Conservation (phyloP, 2,888 invertebrate species). For the Adineta ricciae region DNA sequence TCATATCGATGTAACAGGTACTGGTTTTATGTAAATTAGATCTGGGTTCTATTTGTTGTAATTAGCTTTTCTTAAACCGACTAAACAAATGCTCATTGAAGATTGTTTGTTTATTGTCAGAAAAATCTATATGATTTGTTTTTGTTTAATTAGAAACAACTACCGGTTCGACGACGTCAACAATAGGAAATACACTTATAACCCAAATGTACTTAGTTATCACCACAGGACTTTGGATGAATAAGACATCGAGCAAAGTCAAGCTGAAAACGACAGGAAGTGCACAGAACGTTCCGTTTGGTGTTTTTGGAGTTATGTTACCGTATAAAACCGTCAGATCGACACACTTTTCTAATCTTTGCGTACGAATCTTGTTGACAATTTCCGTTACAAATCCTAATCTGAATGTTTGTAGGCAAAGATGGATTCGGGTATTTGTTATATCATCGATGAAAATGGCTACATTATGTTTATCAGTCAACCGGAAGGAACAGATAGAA, state of each 20-base stretch:
- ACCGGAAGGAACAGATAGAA: conserved; percentile 9
- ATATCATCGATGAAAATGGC: conserved; percentile 21
- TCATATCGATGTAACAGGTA: not conserved
- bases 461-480: conserved; percentile 21
- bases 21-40: not conserved
- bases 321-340: not conserved
- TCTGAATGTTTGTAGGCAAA: not conserved
- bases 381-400: not conserved
- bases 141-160: not conserved
- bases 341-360: not conserved
- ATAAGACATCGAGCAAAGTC: not conserved
- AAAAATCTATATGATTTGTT: not conserved
- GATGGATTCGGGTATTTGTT: not conserved
- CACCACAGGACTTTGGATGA: not conserved
- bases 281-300: not conserved
- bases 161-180: not conserved
- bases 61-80: not conserved
- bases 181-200: not conserved
- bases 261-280: not conserved
- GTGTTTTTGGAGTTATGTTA: not conserved
- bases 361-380: not conserved
- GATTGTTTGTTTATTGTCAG: not conserved
- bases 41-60: not conserved
- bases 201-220: conserved; percentile 18
- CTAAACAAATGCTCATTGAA: not conserved